Evolutionary conservation across 2,888 invertebrate genomes (phyloP).

Genomic region (Apeira syringaria): DNA sequence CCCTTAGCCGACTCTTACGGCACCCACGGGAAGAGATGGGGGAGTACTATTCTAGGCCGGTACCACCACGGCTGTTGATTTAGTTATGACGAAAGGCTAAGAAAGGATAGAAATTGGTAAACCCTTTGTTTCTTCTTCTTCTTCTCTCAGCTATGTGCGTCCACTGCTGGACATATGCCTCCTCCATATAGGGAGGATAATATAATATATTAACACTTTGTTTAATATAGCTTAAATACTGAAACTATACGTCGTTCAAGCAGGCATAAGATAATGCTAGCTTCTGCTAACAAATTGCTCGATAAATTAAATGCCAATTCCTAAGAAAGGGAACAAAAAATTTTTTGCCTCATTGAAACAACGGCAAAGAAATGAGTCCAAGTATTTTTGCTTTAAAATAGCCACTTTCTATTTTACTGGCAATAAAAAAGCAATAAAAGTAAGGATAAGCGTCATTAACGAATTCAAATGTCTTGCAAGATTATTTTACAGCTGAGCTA

Average conservation of each 20-base stretch:
- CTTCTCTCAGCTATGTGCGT: no score
- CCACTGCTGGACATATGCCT: no score
- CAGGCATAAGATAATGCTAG: slow-evolving; percentile 26
- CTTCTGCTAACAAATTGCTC: slow-evolving; percentile 19
- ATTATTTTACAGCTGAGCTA: slow-evolving; percentile 22
- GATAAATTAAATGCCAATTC: slow-evolving; percentile 16
- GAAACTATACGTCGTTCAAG: slow-evolving; percentile 9
- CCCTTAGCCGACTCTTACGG: no score
- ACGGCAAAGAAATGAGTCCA: slow-evolving; percentile 3
- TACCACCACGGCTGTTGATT: no score
- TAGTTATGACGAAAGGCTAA: no score
- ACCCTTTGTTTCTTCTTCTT: no score
- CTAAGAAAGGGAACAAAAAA: slow-evolving; percentile 11
- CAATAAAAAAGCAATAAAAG: slow-evolving; percentile 32
- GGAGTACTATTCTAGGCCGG: no score
- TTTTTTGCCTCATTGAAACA: slow-evolving; percentile 4
- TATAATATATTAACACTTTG: neutral
- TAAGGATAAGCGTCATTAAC: slow-evolving; percentile 28
- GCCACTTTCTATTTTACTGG: slow-evolving; percentile 24
- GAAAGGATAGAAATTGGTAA: no score
- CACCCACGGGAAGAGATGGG: no score
- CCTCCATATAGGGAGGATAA: no score
- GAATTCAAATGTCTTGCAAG: slow-evolving; percentile 30
- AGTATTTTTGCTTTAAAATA: slow-evolving; percentile 19
- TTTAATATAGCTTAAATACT: slow-evolving; percentile 7